Conservation (phyloP, 2,888 invertebrate genomes). For the Lypha dubia region DNA sequence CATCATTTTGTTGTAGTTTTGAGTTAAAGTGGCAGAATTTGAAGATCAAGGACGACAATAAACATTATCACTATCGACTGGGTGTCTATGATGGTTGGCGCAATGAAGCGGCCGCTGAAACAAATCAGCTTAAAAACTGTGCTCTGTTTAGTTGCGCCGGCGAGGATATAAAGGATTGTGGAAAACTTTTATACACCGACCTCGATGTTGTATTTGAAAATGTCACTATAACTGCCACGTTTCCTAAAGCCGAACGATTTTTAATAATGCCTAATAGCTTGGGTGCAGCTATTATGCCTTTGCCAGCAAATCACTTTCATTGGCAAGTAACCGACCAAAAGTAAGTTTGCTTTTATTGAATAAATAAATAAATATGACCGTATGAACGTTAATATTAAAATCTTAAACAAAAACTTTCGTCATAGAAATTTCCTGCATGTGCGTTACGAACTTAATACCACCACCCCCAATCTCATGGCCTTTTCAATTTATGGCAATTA, state of each 20-base stretch:
- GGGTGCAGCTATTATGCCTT: conserved; percentile 75
- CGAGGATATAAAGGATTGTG: conserved; percentile 76
- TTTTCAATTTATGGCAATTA: conserved; percentile 80
- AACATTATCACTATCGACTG: conserved; percentile 82
- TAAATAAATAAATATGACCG: conserved; percentile 7
- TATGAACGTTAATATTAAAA: neutral
- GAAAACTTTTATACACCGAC: conserved; percentile 68
- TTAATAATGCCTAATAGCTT: conserved; percentile 78
- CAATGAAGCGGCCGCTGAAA: conserved; percentile 80
- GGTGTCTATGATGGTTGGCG: conserved; percentile 84
- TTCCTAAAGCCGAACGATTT: conserved; percentile 73
- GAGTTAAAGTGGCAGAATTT: conserved; percentile 73
- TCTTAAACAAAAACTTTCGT: neutral
- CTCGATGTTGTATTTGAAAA: conserved; percentile 73
- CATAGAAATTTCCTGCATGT: conserved; percentile 48
- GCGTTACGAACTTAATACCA: conserved; percentile 71
- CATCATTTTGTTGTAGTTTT: conserved; percentile 78
- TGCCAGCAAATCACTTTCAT: conserved; percentile 76
- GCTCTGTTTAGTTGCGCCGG: conserved; percentile 83
- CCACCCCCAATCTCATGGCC: conserved; percentile 75
- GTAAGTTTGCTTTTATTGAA: conserved; percentile 55
- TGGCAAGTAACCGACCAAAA: conserved; percentile 73
- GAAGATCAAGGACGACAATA: neutral
- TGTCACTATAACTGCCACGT: conserved; percentile 75
- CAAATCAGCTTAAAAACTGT: conserved; percentile 83